Base-by-base conservation (phyloP, 2,797 vertebrate genomes). In the Sebastes vulpes region DNA sequence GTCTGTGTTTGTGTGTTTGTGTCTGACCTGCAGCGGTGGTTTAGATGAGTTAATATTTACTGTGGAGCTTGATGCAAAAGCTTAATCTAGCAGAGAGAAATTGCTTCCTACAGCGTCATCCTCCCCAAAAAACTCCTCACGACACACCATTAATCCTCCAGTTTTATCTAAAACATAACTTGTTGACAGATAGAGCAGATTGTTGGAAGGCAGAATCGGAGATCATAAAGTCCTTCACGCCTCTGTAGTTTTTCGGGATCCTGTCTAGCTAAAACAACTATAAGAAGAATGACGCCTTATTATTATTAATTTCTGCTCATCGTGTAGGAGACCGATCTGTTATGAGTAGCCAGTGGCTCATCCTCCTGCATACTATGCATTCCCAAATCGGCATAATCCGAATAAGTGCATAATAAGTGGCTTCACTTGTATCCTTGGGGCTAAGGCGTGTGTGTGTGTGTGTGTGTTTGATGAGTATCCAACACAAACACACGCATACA, bases 381-480 rank as follows among this genome's bases (percentile, higher is more conserved):
- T 92, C 77, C 54, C 73, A 83, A 65, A 83, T 82, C 1, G 9
- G 35, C 82, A 83, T 87, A 84, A 82, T 89, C 65, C 52, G 5
- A 90, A 90, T 88, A 88, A 88, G 81, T 79, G 82, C 69, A 83
- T 79, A 81, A 75, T 87, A 81, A 86, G 77, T 75, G 73, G 28
- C 70, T 72, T 84, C 25, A 29, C 67, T 76, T 76, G 61, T 86
- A 79, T 86, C 86, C 91, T 90, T 71, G 74, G 76, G 87, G 86
- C 83, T 78, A 91, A 91, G 90, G 91, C 21, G 78, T 87, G 83
- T 86, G 48, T n/a, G 48, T n/a, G 53, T 61, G 84, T 86, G 46
- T n/a, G 48, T 9, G 53, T 65, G 70, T 89, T 82, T 89, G 81
- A 88, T 89, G 68, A 48, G 86, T 92, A 76, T 93, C 88, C 87